These are phyloP conservation scores for Neodon shergylaensis DNA, from an alignment of 2,113 vertebrate species.

Conservation along the genomic window DNA sequence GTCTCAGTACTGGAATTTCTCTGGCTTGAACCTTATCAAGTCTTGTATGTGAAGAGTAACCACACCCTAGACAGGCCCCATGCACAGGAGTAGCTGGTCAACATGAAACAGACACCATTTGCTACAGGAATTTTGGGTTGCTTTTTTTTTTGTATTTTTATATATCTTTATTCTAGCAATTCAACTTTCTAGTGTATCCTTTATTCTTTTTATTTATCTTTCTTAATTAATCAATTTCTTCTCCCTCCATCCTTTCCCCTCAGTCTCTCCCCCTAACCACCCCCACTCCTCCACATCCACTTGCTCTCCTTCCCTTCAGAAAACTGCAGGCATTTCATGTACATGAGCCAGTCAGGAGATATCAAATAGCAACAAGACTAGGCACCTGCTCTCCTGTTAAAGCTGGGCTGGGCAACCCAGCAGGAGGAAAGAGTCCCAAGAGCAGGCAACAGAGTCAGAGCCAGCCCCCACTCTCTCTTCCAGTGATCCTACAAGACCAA, in stretches of 20 bases:
- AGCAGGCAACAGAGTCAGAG: neutral
- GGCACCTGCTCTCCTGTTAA: neutral
- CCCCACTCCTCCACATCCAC: neutral
- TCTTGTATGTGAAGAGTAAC: neutral
- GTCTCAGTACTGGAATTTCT: neutral
- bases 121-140: neutral
- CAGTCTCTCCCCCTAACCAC: neutral
- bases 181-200: neutral
- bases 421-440: neutral
- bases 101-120: neutral
- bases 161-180: neutral
- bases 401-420: neutral
- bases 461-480: neutral
- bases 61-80: neutral
- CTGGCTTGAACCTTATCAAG: neutral
- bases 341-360: neutral
- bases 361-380: neutral
- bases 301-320: neutral
- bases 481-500: neutral
- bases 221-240: neutral
- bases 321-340: neutral
- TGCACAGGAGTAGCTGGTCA: neutral
- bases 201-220: neutral
- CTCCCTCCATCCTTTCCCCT: rapidly evolving
- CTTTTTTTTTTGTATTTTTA: neutral